Evolutionary conservation across 2,888 invertebrate genomes (phyloP), one percentile per base, ranked within the genome.

Genomic region (Philonicus albiceps): DNA sequence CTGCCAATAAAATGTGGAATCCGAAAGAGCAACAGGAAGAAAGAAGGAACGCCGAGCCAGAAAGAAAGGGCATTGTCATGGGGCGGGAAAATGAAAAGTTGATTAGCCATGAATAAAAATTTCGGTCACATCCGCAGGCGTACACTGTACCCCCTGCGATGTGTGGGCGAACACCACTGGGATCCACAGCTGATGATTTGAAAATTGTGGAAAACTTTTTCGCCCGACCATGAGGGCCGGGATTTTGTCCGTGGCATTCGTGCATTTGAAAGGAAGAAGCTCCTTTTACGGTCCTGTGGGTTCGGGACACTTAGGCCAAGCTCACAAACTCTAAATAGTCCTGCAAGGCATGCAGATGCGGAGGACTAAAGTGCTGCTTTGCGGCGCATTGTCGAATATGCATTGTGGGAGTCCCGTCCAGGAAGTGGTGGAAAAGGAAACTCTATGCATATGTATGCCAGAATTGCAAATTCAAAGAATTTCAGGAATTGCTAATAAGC

Each of bases 401-500:
- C 40, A 37, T 64, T 64, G 64, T 64, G 64, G 22, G 64, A 64
- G 64, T 78, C 78, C 78, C 30, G 49, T 78, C 49, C 37, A 76
- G 30, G 78, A 76, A 40, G 40, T 37, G 22, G 43, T 43, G 78
- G 78, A 78, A 78, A 78, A 22, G 78, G 78, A 78, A 31, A 27
- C 22, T 19, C 49, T 49, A 78, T 78, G 78, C 43, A 78, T 78
- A 78, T 78, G 78, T 30, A 78, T 49, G 27, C 49, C 30, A 22
- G 78, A 78, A 27, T 19, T 27, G 78, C 22, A 78, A 78, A 49
- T 49, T 78, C 49, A 30, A 78, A 49, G 78, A 78, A 78, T 78
- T 78, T 49, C 78, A 78, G 53, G 78, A 78, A 78, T 78, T 78
- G 78, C 78, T 78, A 78, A 78, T 78, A 78, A 78, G 78, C 78